These are phyloP conservation scores for Zoanthus gigantus DNA, from an alignment of 92 coral and sea anemone genomes.

Conservation along the genomic window DNA sequence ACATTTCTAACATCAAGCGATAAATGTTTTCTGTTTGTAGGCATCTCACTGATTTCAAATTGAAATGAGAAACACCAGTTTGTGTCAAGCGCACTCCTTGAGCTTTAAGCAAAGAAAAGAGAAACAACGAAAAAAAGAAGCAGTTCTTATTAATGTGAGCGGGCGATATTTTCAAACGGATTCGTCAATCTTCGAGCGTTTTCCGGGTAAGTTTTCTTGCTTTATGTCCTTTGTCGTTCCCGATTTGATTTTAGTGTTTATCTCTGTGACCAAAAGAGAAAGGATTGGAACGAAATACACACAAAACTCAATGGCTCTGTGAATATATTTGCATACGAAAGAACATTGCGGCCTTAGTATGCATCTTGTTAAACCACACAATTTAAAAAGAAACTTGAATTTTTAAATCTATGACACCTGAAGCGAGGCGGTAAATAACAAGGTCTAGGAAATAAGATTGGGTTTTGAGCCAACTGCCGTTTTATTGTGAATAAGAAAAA, in stretches of 20 bases:
- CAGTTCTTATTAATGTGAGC: constrained; percentile 88
- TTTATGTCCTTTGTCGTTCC: neutral
- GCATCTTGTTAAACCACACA: constrained; percentile 24
- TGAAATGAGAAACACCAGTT: constrained; percentile 11
- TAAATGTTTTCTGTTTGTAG: neutral
- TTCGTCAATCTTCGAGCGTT: constrained; percentile 73
- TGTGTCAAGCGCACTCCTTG: neutral
- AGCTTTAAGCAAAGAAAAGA: constrained; percentile 38
- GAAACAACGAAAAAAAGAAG: constrained; percentile 35
- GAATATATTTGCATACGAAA: constrained; percentile 4
- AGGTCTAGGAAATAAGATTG: neutral
- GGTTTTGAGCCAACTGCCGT: constrained; percentile 23
- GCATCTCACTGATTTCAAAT: neutral
- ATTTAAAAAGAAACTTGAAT: neutral
- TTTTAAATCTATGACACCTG: constrained; percentile 10
- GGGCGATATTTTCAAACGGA: constrained; percentile 86
- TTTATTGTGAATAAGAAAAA: neutral
- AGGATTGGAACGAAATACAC: neutral
- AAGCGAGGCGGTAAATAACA: neutral
- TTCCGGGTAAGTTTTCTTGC: constrained; percentile 77
- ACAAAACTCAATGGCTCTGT: neutral
- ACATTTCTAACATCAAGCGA: neutral
- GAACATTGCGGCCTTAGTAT: neutral
- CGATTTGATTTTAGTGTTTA: neutral
- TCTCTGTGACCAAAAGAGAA: neutral